Evolutionary conservation across 1,140 invertebrate species (phyloP).

Genomic region (Glossosoma conforme): DNA sequence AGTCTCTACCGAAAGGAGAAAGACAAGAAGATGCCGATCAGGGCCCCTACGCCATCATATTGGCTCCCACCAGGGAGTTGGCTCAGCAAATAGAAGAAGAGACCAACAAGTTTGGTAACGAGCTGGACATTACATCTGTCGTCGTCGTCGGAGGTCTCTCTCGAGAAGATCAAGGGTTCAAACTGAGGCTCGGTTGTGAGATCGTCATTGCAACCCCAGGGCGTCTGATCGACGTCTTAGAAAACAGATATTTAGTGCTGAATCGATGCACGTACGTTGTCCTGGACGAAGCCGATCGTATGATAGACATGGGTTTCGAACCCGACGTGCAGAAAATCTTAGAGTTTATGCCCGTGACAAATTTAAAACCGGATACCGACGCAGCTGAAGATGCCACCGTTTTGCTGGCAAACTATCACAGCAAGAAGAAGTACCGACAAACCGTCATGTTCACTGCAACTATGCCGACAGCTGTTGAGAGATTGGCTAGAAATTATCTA

Average conservation of each 20-base stretch:
- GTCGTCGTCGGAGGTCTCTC: constrained; percentile 98
- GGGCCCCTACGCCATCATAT: constrained; percentile 98
- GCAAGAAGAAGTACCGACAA: constrained; percentile 97
- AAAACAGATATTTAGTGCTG: constrained; percentile 96
- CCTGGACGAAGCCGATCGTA: constrained; percentile 93
- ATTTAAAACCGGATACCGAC: constrained; percentile 97
- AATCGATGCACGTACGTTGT: constrained; percentile 94
- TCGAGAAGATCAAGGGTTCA: constrained; percentile 97
- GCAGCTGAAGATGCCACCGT: constrained; percentile 94
- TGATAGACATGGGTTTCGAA: constrained; percentile 99
- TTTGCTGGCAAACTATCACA: constrained; percentile 90
- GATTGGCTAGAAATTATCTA: constrained; percentile 91
- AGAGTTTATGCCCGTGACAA: constrained; percentile 97
- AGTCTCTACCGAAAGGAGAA: constrained; percentile 93
- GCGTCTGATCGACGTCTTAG: constrained; percentile 97
- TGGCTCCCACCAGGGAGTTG: constrained; percentile 97
- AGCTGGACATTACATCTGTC: constrained; percentile 92
- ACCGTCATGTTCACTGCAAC: constrained; percentile 99
- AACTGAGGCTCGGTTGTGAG: constrained; percentile 95
- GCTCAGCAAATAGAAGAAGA: constrained; percentile 99
- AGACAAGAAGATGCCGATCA: constrained; percentile 86
- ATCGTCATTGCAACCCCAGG: constrained; percentile 99
- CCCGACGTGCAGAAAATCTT: constrained; percentile 97
- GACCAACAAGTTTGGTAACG: constrained; percentile 94
- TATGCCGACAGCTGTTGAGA: constrained; percentile 97